Evolutionary conservation across 2,888 invertebrate species (phyloP), one percentile per base, ranked within the genome.

Genomic region (Hyppa rectilinea): DNA sequence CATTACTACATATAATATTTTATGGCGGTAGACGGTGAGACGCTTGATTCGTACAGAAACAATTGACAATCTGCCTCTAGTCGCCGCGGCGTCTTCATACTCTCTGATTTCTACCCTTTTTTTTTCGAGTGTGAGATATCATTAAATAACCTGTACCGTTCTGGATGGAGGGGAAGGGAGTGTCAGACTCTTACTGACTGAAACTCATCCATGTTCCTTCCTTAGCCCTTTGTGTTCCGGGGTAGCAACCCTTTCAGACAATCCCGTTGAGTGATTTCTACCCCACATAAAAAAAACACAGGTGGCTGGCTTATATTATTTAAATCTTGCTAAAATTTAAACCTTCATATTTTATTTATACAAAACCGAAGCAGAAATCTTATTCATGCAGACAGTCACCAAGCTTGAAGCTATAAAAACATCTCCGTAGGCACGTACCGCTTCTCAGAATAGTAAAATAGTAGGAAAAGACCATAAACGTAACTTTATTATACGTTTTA

Each of bases 401-500:
- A 73, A 70, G 74, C 72, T 73, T 76, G 64, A 55, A 52, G 47
- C 34, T 43, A 64, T 75, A 80, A 80, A 68, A 69, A 65, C 77
- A 56, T 74, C 58, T 66, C 50, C 53, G 60, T 59, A 65, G 65
- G 64, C 78, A 79, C 68, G 58, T 58, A 58, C 29, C 26, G 77
- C 38, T 72, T 75, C 53, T 66, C 70, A 72, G 61, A 49, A 71
- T 66, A 78, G 67, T 83, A 82, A 73, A 84, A 78, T 85, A 76
- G 75, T 85, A 62, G 56, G 66, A 63, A 80, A 67, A 67, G 31
- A 53, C 75, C 80, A 75, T 85, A 85, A 86, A 83, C 61, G 64
- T 62, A 71, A 73, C 76, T 84, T 83, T 85, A 85, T 81, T 75
- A 73, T 47, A 73, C 53, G 53, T 63, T 83, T 86, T 86, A 86